Evolutionary conservation across 2,888 invertebrate genomes (phyloP), one percentile per base, ranked within the genome.

Genomic region (Pecten maximus): DNA sequence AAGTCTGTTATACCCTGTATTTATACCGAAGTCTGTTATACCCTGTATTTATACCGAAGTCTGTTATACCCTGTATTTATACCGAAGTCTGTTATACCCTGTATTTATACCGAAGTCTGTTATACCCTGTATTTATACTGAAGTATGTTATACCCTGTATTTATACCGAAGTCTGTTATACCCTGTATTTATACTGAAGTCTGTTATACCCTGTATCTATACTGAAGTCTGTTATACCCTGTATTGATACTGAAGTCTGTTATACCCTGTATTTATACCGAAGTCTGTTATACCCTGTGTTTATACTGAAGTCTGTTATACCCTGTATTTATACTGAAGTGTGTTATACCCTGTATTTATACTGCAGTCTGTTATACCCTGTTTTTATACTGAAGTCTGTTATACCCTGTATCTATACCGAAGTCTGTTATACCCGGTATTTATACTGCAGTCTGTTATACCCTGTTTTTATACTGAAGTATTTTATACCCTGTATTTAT

Each of bases 91-190:
- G n/a, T 23, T 60, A 4, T 23, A 60, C 60, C 60, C 23, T 35
- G 19, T 87, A 23, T 40, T 87, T 87, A 40, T 87, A 60, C 92
- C 94, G 92, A 93, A 94, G 94, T 2, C n/a, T 48, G n/a, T 60
- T 60, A n/a, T 6, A 48, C 60, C n/a, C 6, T 60, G n/a, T 60
- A 23, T 60, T 60, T 23, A 60, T 60, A 60, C n/a, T 8, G 6
- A 8, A n/a, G 23, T 60, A 1, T n/a, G 60, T 60, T 60, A 4
- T 6, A 60, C 60, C 60, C 23, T 60, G n/a, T 60, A 23, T 60
- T n/a, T 23, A 60, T 48, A 48, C 48, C 48, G 1, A 23, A n/a
- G 60, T 23, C 60, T n/a, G 60, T 60, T 60, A n/a, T 6, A 23
- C 60, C 60, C 23, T 23, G 6, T 0, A 23, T 2, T 48, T 48